Conservation (phyloP, 2,113 vertebrate genomes). For the Gallinago jamesoni region DNA sequence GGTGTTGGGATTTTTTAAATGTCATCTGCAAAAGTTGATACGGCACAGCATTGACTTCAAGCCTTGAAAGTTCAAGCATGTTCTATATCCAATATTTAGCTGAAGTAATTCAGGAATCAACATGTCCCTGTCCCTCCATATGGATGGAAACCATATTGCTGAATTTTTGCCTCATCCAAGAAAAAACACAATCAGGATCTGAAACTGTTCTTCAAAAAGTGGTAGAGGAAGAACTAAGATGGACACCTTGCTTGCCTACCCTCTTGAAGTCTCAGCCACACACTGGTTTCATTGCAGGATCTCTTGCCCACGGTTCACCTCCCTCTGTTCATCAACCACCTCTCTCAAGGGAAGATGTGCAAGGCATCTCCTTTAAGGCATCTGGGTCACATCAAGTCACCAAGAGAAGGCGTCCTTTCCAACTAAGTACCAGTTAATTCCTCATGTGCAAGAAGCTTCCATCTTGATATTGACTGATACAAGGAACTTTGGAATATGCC, state of each 20-base stretch:
- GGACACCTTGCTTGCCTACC: background rate
- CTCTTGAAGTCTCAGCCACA: background rate
- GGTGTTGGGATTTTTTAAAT: background rate
- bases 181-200: background rate
- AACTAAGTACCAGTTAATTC: background rate
- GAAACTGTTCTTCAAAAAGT: background rate
- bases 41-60: background rate
- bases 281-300: background rate
- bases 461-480: background rate
- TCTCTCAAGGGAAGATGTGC: background rate
- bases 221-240: background rate
- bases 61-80: background rate
- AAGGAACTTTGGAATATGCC: background rate
- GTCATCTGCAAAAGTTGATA: background rate
- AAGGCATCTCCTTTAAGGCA: background rate
- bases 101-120: background rate
- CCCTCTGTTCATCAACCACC: background rate
- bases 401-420: background rate
- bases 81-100: background rate
- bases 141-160: background rate
- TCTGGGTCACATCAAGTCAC: background rate
- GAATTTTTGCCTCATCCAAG: background rate
- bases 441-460: background rate
- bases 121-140: background rate
- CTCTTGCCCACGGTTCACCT: background rate